Evolutionary conservation across 2,113 vertebrate genomes (phyloP), one percentile per base, ranked within the genome.

Genomic region (Brienomyrus longianalis): DNA sequence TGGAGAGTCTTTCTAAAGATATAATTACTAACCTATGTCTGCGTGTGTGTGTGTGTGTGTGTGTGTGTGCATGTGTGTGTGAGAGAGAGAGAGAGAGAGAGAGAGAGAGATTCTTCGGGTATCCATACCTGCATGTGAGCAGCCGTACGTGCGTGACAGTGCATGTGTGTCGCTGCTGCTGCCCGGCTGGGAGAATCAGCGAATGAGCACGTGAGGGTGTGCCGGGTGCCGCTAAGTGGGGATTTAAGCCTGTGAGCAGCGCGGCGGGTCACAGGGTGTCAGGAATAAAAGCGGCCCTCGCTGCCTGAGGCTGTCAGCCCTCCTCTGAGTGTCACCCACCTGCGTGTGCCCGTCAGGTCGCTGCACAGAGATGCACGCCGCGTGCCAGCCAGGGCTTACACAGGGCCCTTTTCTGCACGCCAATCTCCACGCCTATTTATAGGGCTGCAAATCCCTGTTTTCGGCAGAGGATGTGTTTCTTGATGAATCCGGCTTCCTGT

Each of bases 291-390:
- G 90, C 90, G 91, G 83, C 54, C 66, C 91, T 89, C 91, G 88
- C 92, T 92, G 90, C 91, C n/a, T 88, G 88, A 89, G 92, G 91
- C 93, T 94, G 93, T 94, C 94, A 93, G 93, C 91, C 92, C 92
- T 92, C 91, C 92, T 92, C 92, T 90, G 91, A 90, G 90, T 93
- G 94, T 93, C 93, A 92, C 93, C 92, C 91, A 94, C 93, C 94
- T 92, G 93, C 89, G 90, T 92, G 90, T 86, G 91, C 90, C 90
- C 2, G 39, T 91, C 92, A 90, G 90, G 88, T 89, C 90, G 0
- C 91, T 83, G 85, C 56, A 66, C 87, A 59, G 56, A 66, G 87
- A 45, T 31, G 50, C 52, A 45, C 39, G 27, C 52, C 83, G 23
- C 48, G 19, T 56, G 43, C 83, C 56, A 70, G 17, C 51, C 54